Conservation (phyloP, 2,113 vertebrate species). For the Rhinichthys klamathensis region DNA sequence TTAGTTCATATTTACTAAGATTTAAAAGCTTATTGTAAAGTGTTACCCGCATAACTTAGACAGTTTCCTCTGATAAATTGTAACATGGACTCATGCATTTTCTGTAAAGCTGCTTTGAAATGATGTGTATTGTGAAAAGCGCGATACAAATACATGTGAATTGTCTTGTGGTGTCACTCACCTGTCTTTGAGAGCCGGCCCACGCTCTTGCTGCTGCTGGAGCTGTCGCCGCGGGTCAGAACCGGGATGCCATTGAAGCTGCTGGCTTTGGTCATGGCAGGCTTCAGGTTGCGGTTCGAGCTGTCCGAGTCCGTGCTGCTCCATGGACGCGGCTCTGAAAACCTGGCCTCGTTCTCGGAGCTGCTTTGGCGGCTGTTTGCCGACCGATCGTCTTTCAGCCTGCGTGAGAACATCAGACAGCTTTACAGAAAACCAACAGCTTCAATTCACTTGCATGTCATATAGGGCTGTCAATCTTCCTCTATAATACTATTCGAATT, state of each 20-base stretch:
- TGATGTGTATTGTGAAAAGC: no score
- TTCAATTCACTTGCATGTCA: not conserved
- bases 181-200: conserved; percentile 96
- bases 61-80: no score
- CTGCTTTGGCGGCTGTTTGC: conserved; percentile 93
- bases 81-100: no score
- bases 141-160: no score
- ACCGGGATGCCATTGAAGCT: conserved; percentile 96
- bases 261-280: conserved; percentile 93
- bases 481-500: no score
- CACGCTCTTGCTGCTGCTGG: conserved; percentile 95
- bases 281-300: conserved; percentile 87
- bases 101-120: no score
- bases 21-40: no score
- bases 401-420: conserved; percentile 49
- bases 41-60: no score
- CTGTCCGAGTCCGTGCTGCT: conserved; percentile 98
- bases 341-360: conserved; percentile 88
- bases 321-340: conserved; percentile 90
- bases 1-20: no score
- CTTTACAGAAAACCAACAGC: not conserved
- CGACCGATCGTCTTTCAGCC: conserved; percentile 86
- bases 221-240: conserved; percentile 91
- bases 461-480: no score
- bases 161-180: conserved; percentile 40